Conservation (phyloP, 2,888 invertebrate genomes). For the Leptogaster cylindrica region DNA sequence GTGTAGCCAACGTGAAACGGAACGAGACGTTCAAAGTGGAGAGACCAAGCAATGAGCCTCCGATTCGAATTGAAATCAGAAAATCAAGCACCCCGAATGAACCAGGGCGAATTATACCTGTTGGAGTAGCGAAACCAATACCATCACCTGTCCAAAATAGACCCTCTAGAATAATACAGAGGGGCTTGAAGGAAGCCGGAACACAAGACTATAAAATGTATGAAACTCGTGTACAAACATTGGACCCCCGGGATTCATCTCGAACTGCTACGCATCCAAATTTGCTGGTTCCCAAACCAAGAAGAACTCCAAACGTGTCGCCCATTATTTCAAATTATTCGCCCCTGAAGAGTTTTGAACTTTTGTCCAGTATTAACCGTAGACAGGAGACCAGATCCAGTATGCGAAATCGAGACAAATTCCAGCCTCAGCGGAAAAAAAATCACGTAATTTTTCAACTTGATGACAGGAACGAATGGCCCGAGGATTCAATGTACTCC, state of each 20-base stretch:
- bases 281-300: not conserved
- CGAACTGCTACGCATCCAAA: not conserved
- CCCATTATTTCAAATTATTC: slow-evolving; percentile 15
- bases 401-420: not conserved
- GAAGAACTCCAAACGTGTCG: not conserved
- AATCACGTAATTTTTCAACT: not conserved
- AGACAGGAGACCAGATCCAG: not conserved
- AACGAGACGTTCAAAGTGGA: slow-evolving; percentile 50
- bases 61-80: slow-evolving; percentile 60
- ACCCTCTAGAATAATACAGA: slow-evolving; percentile 26
- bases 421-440: not conserved
- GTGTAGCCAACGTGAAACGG: slow-evolving; percentile 38
- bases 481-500: slow-evolving; percentile 7
- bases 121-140: slow-evolving; percentile 61
- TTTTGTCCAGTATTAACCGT: slow-evolving; percentile 32
- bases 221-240: slow-evolving; percentile 38
- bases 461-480: slow-evolving; percentile 6
- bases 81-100: slow-evolving; percentile 59
- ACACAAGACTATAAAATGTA: slow-evolving; percentile 28
- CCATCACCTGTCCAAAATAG: slow-evolving; percentile 46
- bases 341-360: slow-evolving; percentile 41
- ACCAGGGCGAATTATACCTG: slow-evolving; percentile 58
- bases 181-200: slow-evolving; percentile 25
- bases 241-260: not conserved
- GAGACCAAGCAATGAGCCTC: slow-evolving; percentile 47